A percentile compares a stretch with the other conserved stretches of the same genome.
Conservation (phyloP, 1,140 invertebrate genomes). For the Drosophila persimilis region DNA sequence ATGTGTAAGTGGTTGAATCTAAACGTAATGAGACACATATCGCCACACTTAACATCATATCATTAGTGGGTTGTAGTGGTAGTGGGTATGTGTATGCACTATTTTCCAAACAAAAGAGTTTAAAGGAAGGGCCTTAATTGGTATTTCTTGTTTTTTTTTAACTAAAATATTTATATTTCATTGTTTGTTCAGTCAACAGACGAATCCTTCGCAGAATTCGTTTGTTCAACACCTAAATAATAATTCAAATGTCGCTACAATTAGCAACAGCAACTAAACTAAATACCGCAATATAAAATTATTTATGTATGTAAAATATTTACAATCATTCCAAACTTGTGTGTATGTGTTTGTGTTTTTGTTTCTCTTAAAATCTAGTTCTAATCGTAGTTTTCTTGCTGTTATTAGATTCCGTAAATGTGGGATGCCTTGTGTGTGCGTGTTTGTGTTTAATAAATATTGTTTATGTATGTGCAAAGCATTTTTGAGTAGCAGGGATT, state of each 20-base stretch:
- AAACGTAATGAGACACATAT: slow-evolving; percentile 72
- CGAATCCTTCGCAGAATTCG: slow-evolving; percentile 50
- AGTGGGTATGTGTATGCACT: slow-evolving; percentile 12
- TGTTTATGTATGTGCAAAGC: slow-evolving; percentile 51
- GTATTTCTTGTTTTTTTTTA: slow-evolving; percentile 22
- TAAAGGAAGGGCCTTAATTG: slow-evolving; percentile 26
- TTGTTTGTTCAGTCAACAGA: slow-evolving; percentile 34
- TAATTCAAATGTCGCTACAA: slow-evolving; percentile 42
- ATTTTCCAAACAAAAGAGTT: slow-evolving; percentile 32
- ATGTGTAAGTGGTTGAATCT: slow-evolving; percentile 40
- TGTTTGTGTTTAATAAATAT: slow-evolving; percentile 69
- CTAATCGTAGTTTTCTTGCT: slow-evolving; percentile 36
- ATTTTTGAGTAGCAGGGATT: slow-evolving; percentile 29
- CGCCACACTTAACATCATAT: slow-evolving; percentile 41
- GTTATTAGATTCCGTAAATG: slow-evolving; percentile 26
- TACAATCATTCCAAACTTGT: slow-evolving; percentile 53
- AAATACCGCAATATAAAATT: slow-evolving; percentile 74
- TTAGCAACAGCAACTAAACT: slow-evolving; percentile 64
- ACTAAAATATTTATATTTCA: slow-evolving; percentile 33
- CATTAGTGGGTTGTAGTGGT: not conserved
- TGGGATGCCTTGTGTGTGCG: slow-evolving; percentile 41
- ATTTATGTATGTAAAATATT: slow-evolving; percentile 63
- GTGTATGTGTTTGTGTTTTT: slow-evolving; percentile 1
- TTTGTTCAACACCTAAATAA: slow-evolving; percentile 24
- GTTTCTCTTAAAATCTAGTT: slow-evolving; percentile 24